phyloP scores from a whole-genome alignment of 2,888 invertebrate species.

The Caradrina kadenii region DNA sequence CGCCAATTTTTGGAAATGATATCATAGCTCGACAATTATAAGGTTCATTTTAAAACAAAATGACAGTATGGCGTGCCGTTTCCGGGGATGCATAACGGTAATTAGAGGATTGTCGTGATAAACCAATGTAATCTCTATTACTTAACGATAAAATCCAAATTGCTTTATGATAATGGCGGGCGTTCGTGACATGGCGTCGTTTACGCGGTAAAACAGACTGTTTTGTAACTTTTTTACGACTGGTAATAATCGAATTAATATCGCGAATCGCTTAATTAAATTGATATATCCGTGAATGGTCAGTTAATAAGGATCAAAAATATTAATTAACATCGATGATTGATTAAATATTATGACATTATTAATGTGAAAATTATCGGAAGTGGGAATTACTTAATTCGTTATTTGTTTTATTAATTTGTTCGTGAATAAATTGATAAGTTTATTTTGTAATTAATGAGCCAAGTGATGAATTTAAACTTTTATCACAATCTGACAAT shows the following conservation, averaged over 20 bases:
- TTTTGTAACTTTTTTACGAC: constrained; percentile 86
- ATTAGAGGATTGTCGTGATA: constrained; percentile 83
- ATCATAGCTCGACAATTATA: constrained; percentile 65
- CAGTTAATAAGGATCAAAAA: constrained; percentile 65
- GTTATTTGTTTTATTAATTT: constrained; percentile 45
- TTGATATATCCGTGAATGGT: constrained; percentile 79
- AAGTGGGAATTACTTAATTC: constrained; percentile 38
- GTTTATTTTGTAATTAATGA: constrained; percentile 26
- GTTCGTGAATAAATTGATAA: constrained; percentile 28
- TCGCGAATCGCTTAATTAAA: constrained; percentile 88
- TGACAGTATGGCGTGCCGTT: constrained; percentile 75
- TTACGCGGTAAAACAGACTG: constrained; percentile 80
- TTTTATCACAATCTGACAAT: constrained; percentile 23
- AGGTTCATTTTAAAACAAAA: constrained; percentile 70
- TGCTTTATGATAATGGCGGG: constrained; percentile 79
- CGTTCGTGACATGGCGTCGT: constrained; percentile 81
- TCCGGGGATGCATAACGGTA: constrained; percentile 78
- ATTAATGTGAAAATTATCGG: constrained; percentile 42
- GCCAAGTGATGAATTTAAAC: constrained; percentile 11
- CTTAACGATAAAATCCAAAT: constrained; percentile 85
- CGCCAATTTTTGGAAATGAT: constrained; percentile 51
- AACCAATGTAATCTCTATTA: constrained; percentile 88
- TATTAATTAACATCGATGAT: constrained; percentile 62
- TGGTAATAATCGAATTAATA: constrained; percentile 88
- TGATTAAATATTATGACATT: constrained; percentile 43